Evolutionary conservation across 2,888 invertebrate genomes (phyloP), one percentile per base, ranked within the genome.

Genomic region (Vesta saturnalis): DNA sequence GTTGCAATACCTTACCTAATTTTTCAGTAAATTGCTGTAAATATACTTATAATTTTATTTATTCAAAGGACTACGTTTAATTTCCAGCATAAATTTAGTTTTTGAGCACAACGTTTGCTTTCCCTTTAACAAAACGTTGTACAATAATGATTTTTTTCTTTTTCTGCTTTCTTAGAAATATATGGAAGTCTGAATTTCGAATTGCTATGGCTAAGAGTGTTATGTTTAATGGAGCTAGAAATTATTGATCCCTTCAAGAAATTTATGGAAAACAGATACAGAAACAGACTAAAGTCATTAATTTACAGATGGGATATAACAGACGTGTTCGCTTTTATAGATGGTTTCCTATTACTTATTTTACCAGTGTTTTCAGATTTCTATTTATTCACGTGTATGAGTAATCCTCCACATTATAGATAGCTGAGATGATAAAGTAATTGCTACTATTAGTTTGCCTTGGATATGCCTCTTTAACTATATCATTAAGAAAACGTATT

Each of bases 1-100:
- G 64, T 64, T 60, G 64, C 68, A 68, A 60, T 68, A 68, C 60
- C 68, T 68, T 68, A 68, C 68, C 68, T 68, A 68, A 68, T 68
- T 68, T 69, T 69, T 69, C 60, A 61, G 61, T 65, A 65, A 69
- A 69, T 65, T 69, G 58, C 61, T 16, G 52, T 69, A 60, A 61
- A 65, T 65, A 64, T 16, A 18, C 54, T n/a, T n/a, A n/a, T n/a
- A 46, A 54, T 59, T 69, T 69, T 69, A 69, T 65, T 69, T 69
- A 62, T 68, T 68, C 61, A 61, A 52, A 54, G 54, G 58, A 57
- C 56, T 58, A 54, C 59, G 58, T 49, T 55, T 69, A 68, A 68
- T 64, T 68, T 64, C 60, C 54, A 64, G 64, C 64, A 64, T 68
- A 68, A 68, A 68, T 68, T 49, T 57, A 23, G 55, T 59, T 60